Base-by-base conservation (phyloP, 1,140 invertebrate genomes). In the Palaemon carinicauda region DNA sequence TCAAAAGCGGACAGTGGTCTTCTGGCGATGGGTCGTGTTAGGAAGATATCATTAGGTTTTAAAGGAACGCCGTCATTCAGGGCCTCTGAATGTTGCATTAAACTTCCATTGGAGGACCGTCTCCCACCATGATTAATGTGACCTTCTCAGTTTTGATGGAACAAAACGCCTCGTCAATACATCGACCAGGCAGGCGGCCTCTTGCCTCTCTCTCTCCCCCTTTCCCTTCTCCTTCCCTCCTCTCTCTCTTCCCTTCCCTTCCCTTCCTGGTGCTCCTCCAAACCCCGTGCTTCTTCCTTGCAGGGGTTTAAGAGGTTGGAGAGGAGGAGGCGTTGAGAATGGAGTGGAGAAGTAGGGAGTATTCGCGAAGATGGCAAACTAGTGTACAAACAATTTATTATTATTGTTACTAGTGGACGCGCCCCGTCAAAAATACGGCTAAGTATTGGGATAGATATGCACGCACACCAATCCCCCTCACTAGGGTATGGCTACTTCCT, bases 71-170 rank as follows among this genome's bases (percentile, higher is more conserved):
- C 41, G 41, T 41, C 41, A 41, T 41, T 41, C 41, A 41, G 12
- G 41, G 41, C 41, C 41, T 41, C 10, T 74, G 50, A 54, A n/a
- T 74, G 65, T 73, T 74, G 81, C 27, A 75, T 74, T 52, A 73
- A 82, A 74, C 69, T 74, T 82, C 69, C 81, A 82, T 19, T 53
- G 80, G 80, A 17, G 24, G 78, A 15, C 56, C 80, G 80, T 81
- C 80, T 53, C 51, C 69, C 53, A 51, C 81, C 71, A 82, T 82
- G 81, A 82, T 82, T 74, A 82, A 82, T 75, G 81, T 75, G 81
- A 82, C 81, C 81, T 82, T 82, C 80, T 82, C 81, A 82, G 54
- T 82, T 82, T 74, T 82, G 71, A 82, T 82, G 81, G 81, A 82
- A 82, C 81, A 82, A 82, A 82, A 75, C 81, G 51, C 52, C 54